A percentile compares a stretch with the other conserved stretches of the same genome.
These are phyloP conservation scores for Trichonephila clavata DNA, from an alignment of 1,140 invertebrate genomes.

Conservation along the genomic window DNA sequence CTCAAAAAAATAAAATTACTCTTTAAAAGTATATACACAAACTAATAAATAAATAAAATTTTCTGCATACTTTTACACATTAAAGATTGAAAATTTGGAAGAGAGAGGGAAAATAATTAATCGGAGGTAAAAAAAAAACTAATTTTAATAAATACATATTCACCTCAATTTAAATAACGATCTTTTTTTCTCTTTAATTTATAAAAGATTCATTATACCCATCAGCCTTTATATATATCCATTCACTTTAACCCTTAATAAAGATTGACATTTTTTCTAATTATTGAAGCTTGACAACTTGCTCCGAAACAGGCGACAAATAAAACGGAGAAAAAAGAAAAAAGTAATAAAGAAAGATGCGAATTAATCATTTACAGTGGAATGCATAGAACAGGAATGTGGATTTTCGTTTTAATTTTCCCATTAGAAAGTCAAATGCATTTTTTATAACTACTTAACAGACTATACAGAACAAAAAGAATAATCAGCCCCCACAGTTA, in stretches of 20 bases:
- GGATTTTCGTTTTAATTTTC: constrained; percentile 43
- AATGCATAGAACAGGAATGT: constrained; percentile 42
- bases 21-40: no score
- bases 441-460: constrained; percentile 68
- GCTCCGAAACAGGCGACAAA: neutral
- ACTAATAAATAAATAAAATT: neutral
- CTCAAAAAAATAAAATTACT: no score
- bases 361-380: constrained; percentile 58
- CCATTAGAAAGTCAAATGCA: constrained; percentile 72
- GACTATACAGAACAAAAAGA: constrained; percentile 26
- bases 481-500: constrained; percentile 64
- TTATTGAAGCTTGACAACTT: constrained; percentile 25
- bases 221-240: neutral
- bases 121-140: neutral
- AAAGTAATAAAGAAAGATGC: neutral
- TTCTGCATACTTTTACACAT: neutral
- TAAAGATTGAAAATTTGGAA: neutral
- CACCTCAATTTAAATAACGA: neutral
- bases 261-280: constrained; percentile 35
- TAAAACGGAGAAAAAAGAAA: neutral
- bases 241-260: constrained; percentile 2
- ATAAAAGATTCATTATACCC: neutral
- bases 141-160: constrained; percentile 36
- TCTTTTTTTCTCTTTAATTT: neutral
- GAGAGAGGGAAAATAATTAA: neutral